A percentile compares a stretch with the other conserved stretches of the same genome.
Evolutionary conservation across 2,888 invertebrate genomes (phyloP).

Genomic region (Ommatoiulus sabulosus): DNA sequence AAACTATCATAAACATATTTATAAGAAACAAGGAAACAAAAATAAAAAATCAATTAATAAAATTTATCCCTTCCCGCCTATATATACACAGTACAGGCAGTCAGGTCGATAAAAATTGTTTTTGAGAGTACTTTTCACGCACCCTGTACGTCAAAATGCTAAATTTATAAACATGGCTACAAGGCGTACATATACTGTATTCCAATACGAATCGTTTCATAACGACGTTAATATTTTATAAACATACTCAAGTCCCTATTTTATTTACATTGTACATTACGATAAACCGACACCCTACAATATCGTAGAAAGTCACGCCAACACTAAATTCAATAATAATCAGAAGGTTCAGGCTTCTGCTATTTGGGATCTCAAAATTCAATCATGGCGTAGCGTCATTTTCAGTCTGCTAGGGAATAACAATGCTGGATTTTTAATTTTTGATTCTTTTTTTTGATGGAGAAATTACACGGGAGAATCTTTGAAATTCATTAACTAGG

Average conservation of each 20-base stretch:
- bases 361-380: not conserved
- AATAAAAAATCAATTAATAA: too few relatives aligned
- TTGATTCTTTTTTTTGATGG: not conserved
- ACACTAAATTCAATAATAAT: not conserved
- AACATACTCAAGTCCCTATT: not conserved
- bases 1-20: too few relatives aligned
- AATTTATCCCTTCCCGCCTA: too few relatives aligned
- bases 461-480: not conserved
- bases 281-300: not conserved
- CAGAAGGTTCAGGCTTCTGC: not conserved
- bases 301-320: not conserved
- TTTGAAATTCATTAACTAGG: not conserved
- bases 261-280: not conserved
- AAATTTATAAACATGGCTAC: too few relatives aligned
- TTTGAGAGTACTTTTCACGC: too few relatives aligned
- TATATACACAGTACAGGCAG: too few relatives aligned
- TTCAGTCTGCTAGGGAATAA: conserved; percentile 34
- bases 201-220: not conserved
- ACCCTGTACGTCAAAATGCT: not conserved
- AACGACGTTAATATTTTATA: not conserved
- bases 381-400: not conserved
- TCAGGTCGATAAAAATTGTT: too few relatives aligned
- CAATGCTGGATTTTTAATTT: not conserved
- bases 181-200: too few relatives aligned
- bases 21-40: too few relatives aligned